phyloP scores from a whole-genome alignment of 1,140 invertebrate species.

The Zaprionus africanus region DNA sequence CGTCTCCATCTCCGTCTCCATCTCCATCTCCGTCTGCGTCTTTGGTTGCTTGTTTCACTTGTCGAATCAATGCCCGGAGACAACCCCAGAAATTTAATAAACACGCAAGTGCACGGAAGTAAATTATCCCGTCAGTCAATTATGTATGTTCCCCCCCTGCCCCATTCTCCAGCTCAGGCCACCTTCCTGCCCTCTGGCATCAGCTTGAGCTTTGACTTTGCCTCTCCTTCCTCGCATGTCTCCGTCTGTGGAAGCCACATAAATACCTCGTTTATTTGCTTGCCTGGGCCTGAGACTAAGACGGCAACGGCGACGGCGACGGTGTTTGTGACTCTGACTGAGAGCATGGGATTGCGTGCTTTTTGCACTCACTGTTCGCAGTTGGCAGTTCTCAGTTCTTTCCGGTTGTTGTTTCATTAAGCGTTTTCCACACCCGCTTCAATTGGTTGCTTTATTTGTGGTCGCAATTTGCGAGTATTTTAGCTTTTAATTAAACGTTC shows the following conservation, averaged over 20 bases:
- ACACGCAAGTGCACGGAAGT: constrained; percentile 82
- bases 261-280: constrained; percentile 80
- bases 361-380: constrained; percentile 31
- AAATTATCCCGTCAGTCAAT: constrained; percentile 80
- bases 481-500: constrained; percentile 72
- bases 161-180: constrained; percentile 3
- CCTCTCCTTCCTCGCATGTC: constrained; percentile 2
- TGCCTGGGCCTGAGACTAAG: constrained; percentile 18
- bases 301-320: not conserved
- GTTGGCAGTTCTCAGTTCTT: constrained; percentile 9
- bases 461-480: constrained; percentile 63
- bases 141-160: constrained; percentile 59
- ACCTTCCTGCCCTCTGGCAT: constrained; percentile 7
- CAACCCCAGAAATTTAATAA: constrained; percentile 80
- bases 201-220: constrained; percentile 15
- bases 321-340: too few species aligned
- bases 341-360: constrained; percentile 40
- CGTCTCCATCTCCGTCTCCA: not conserved
- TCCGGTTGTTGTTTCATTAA: constrained; percentile 67
- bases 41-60: constrained; percentile 1
- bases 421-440: constrained; percentile 61
- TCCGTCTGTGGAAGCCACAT: constrained; percentile 52
- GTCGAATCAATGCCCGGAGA: constrained; percentile 72
- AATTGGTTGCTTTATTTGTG: constrained; percentile 81
- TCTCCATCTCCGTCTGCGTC: not conserved